phyloP scores from a whole-genome alignment of 2,113 vertebrate species.

The Tragelaphus strepsiceros region DNA sequence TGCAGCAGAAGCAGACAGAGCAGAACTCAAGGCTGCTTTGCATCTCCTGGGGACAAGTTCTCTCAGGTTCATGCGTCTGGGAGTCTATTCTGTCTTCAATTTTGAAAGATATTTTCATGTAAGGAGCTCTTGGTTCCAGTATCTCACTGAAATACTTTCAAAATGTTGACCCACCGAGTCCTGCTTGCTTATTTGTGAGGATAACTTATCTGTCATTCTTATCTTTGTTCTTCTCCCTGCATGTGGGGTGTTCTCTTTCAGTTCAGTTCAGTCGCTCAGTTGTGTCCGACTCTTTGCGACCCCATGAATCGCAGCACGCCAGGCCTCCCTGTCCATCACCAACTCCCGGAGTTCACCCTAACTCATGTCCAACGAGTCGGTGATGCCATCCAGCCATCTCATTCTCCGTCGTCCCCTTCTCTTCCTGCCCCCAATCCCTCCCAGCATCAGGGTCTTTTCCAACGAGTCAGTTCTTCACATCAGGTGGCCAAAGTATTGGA shows the following conservation, averaged over 20 bases:
- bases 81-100: neutral
- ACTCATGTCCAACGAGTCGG: neutral
- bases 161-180: fast-evolving
- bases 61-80: fast-evolving
- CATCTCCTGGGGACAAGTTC: neutral
- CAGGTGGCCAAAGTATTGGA: neutral
- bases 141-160: fast-evolving
- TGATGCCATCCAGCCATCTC: neutral
- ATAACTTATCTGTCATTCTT: fast-evolving
- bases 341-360: neutral
- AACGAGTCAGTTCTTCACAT: neutral
- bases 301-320: fast-evolving
- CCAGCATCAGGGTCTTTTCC: neutral
- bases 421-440: neutral
- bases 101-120: neutral
- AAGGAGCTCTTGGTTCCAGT: neutral
- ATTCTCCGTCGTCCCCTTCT: neutral
- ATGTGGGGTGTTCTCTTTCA: neutral
- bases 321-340: neutral
- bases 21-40: neutral
- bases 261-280: neutral
- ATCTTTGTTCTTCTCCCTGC: neutral
- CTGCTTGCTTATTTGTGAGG: neutral
- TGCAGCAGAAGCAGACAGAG: neutral
- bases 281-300: fast-evolving